Conservation (phyloP, 2,888 invertebrate genomes). For the Aphodius granarius region DNA sequence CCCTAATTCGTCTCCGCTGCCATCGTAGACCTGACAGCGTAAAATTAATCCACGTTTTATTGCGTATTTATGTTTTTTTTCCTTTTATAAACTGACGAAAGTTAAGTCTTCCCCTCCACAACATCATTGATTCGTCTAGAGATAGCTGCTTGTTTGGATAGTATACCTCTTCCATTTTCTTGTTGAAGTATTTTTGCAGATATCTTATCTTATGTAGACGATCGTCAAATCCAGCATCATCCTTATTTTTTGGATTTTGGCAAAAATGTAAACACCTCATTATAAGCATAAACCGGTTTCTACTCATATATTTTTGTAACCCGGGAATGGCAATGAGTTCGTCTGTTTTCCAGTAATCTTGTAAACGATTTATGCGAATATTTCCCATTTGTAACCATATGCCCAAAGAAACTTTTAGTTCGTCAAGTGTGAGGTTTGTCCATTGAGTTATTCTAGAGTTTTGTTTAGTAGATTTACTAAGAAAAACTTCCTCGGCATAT, state of each 20-base stretch:
- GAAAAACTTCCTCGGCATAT: conserved; percentile 35
- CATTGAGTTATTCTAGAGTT: conserved; percentile 30
- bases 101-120: conserved; percentile 35
- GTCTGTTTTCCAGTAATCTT: conserved; percentile 34
- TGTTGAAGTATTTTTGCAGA: conserved; percentile 33
- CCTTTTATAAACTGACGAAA: conserved; percentile 38
- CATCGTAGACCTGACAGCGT: conserved; percentile 33
- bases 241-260: no score
- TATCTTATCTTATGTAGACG: conserved; percentile 37
- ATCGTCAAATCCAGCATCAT: conserved; percentile 33
- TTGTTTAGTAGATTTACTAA: conserved; percentile 31
- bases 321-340: conserved; percentile 7
- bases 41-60: conserved; percentile 39
- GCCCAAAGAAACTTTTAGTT: conserved; percentile 31
- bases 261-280: conserved; percentile 33
- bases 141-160: conserved; percentile 34
- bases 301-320: conserved; percentile 30
- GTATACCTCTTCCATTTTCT: conserved; percentile 29
- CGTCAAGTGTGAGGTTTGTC: conserved; percentile 25
- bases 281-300: conserved; percentile 33
- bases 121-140: conserved; percentile 36
- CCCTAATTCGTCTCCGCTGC: conserved; percentile 34
- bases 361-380: conserved; percentile 31
- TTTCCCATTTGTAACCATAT: conserved; percentile 32
- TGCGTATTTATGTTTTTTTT: conserved; percentile 37